Conservation (phyloP, 2,113 vertebrate genomes). For the Panthera tigris region DNA sequence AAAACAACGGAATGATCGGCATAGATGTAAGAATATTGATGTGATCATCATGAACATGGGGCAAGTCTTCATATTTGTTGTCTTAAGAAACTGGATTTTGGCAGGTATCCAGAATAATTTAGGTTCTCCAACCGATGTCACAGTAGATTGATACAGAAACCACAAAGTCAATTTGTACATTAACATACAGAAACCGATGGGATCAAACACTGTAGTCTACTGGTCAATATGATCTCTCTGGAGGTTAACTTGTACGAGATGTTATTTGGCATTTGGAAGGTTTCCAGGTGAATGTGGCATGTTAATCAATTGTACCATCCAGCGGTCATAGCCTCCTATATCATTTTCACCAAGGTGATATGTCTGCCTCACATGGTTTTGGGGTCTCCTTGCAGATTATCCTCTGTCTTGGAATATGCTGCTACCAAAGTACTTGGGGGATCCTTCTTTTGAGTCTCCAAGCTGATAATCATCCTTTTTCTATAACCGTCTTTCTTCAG, state of each 20-base stretch:
- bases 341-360: not conserved
- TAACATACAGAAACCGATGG: not conserved
- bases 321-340: not conserved
- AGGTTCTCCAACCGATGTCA: not conserved
- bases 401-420: not conserved
- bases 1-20: not conserved
- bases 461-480: not conserved
- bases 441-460: not conserved
- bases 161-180: not conserved
- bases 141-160: not conserved
- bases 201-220: not conserved
- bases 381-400: not conserved
- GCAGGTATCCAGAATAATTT: not conserved
- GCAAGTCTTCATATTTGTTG: not conserved
- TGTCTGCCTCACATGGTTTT: not conserved
- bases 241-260: not conserved
- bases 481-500: not conserved
- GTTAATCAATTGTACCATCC: not conserved
- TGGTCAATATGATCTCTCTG: not conserved
- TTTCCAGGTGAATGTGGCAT: accelerated
- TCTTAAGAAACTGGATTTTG: not conserved
- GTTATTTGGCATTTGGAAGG: not conserved
- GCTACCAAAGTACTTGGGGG: not conserved
- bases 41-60: not conserved
- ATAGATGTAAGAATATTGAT: not conserved